Evolutionary conservation across 2,888 invertebrate genomes (phyloP), one percentile per base, ranked within the genome.

Genomic region (Dorcus hopei): DNA sequence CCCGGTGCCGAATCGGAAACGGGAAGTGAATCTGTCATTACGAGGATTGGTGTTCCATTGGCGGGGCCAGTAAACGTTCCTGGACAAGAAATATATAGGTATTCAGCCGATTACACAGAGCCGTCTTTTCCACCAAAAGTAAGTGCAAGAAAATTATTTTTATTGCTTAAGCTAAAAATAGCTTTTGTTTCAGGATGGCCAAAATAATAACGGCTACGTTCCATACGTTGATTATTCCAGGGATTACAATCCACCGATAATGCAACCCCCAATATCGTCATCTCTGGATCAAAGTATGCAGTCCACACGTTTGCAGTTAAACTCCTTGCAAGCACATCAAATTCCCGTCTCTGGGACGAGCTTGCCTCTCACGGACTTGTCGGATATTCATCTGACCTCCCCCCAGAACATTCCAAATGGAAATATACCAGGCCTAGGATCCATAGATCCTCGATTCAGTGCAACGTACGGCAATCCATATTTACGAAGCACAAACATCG

Each of bases 401-500:
- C 64, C 69, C 45, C 72, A 71, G 62, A 68, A 65, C 62, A 72
- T 78, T 52, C 73, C 77, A 33, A 78, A 77, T 63, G 77, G 78
- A 43, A 72, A 72, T 50, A 65, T 65, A 41, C 65, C 65, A 6
- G 54, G 63, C 38, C 68, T 70, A 49, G 62, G 68, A 52, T 72
- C 71, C 42, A 88, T 94, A 33, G 94, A 94, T 77, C 93, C 93
- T 1, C 82, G 93, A 64, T 95, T 90, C 76, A 93, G 92, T 52
- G 94, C 95, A 40, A 89, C 92, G 6, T 95, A 95, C 72, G 91
- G 92, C 57, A 95, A 95, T 78, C 94, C 94, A 1, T 94, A 94
- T 77, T 80, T 93, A 64, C 82, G 93, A 72, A 87, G 86, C 59
- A 86, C 85, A 50, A 85, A 83, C 61, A 74, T 84, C 9, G 83